phyloP scores from a whole-genome alignment of 2,888 invertebrate species.

The Eupeodes luniger region DNA sequence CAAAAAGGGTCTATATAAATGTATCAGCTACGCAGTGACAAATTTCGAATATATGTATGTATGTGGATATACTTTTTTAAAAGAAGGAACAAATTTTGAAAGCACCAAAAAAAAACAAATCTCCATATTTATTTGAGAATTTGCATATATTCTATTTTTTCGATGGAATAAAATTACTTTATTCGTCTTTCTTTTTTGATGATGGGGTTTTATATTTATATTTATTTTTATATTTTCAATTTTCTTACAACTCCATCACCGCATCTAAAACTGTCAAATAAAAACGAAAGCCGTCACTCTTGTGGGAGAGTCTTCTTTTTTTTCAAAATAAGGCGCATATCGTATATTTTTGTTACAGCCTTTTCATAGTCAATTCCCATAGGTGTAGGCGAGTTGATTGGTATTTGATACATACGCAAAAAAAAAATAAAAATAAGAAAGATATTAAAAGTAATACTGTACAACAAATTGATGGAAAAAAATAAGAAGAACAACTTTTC shows the following conservation, averaged over 20 bases:
- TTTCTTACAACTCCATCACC: constrained; percentile 1
- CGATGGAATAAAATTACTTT: constrained; percentile 61
- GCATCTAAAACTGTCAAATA: constrained; percentile 13
- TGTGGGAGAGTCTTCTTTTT: background rate
- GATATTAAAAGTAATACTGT: background rate
- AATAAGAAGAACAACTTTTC: background rate
- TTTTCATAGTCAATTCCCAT: constrained; percentile 1
- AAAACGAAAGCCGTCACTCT: constrained; percentile 28
- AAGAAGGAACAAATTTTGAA: too few relatives aligned
- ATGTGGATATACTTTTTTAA: too few relatives aligned
- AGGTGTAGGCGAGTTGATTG: background rate
- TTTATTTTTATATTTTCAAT: constrained; percentile 32
- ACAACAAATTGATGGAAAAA: background rate
- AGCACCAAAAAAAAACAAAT: constrained; percentile 22
- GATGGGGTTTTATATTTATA: background rate
- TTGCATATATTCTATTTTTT: constrained; percentile 73
- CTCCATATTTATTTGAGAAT: constrained; percentile 63
- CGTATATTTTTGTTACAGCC: background rate
- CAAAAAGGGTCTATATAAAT: constrained; percentile 7
- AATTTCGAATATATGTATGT: constrained; percentile 33
- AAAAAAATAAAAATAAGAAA: background rate
- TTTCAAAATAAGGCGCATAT: too few relatives aligned
- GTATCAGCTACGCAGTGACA: constrained; percentile 44
- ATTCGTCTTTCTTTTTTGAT: background rate
- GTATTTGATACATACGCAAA: background rate